Base-by-base conservation (phyloP, 1,140 invertebrate genomes). In the Temnothorax longispinosus region DNA sequence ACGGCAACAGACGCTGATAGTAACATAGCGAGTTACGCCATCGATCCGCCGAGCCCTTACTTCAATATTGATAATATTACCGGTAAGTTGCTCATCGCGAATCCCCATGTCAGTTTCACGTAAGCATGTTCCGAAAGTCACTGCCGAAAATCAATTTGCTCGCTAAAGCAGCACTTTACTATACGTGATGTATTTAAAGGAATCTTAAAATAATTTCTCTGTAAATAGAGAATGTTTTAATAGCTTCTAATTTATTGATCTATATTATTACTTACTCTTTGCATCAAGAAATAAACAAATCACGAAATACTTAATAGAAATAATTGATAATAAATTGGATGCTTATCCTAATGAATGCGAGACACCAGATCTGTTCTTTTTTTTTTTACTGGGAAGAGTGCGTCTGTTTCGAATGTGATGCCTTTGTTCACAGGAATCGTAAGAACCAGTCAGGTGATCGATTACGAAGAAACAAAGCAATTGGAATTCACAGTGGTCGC, bases 1-100 rank as follows among this genome's bases (percentile, higher is more conserved):
- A 96, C 97, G 32, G 98, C 98, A 18, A 97, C 96, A 7, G 98
- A 99, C 94, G 95, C 96, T 52, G 98, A 99, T 90, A 98, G 98
- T 0, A 97, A 97, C 77, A 98, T 98, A 88, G 96, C 97, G 15
- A 96, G 97, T 85, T 98, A 98, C 90, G 94, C 96, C 2, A 97
- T 98, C 56, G 95, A 96, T 52, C 97, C 97, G 0, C 96, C 96
- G 6, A 98, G 96, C 92, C 96, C 97, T 6, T 98, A 97, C 94
- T 98, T 98, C 93, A 96, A 96, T 67, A 98, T 98, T 67, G 97
- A 98, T 93, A 97, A 97, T 92, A 95, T 96, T 7, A 97, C 97
- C 84, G 97, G 97, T 97, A 75, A 86, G 87, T 87, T 56, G 41
- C 54, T 74, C 78, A n/a, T 54, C 62, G 15, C 21, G 8, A 47